Percentiles rank a stretch among this genome's conserved stretches.
Evolutionary conservation across 2,797 vertebrate genomes (phyloP).

Genomic region (Limosa lapponica): DNA sequence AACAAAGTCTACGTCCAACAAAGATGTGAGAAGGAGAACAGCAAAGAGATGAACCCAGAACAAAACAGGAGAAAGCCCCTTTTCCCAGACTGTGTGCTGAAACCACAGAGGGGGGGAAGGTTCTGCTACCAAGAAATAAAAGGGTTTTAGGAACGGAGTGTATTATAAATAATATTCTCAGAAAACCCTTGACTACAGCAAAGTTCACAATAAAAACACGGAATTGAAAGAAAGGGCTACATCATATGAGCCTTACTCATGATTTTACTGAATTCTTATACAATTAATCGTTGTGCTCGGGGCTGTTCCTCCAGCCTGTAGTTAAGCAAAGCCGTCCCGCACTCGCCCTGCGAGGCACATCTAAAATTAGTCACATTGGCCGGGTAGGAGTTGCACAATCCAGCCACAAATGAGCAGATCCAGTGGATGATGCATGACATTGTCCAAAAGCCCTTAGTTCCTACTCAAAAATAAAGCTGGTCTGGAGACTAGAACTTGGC

Average conservation of each 20-base stretch:
- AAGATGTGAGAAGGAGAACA: background rate
- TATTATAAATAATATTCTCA: background rate
- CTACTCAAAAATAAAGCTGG: background rate
- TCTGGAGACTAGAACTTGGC: background rate
- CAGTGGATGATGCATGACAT: background rate
- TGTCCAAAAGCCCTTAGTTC: background rate
- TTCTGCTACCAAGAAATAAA: background rate
- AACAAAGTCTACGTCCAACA: background rate
- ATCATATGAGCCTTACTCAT: background rate
- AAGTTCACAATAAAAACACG: background rate
- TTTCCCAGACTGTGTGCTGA: background rate
- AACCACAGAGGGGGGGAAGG: background rate
- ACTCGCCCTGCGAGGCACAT: accelerated
- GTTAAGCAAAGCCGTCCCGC: background rate
- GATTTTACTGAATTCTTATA: background rate
- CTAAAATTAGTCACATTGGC: background rate
- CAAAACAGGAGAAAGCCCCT: background rate
- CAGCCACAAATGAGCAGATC: background rate
- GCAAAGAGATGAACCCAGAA: background rate
- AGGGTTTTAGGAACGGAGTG: background rate
- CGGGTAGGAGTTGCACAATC: background rate
- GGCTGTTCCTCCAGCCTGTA: background rate
- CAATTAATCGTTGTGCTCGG: background rate
- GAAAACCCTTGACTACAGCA: background rate
- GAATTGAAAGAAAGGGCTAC: background rate